These are phyloP conservation scores for Neodiprion fabricii DNA, from an alignment of 1,140 invertebrate genomes.

Conservation along the genomic window DNA sequence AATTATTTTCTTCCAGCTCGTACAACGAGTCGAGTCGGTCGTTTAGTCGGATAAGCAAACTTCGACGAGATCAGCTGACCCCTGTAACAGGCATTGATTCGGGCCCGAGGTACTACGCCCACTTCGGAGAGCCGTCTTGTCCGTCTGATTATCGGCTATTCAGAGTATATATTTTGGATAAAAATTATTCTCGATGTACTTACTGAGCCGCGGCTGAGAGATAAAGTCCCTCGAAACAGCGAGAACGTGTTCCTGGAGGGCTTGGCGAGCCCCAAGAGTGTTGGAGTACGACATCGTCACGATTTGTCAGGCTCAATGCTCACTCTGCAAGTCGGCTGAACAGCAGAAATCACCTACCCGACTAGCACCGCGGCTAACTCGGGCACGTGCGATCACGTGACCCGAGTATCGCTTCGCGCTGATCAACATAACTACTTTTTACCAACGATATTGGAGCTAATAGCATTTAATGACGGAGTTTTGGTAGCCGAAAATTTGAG, in stretches of 20 bases:
- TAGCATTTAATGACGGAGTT: background rate
- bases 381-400: slow-evolving; percentile 59
- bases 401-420: slow-evolving; percentile 28
- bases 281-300: slow-evolving; percentile 50
- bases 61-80: slow-evolving; percentile 51
- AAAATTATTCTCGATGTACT: slow-evolving; percentile 61
- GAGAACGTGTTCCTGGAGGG: slow-evolving; percentile 81
- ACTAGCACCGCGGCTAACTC: slow-evolving; percentile 29
- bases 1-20: background rate
- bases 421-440: background rate
- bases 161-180: slow-evolving; percentile 21
- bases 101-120: slow-evolving; percentile 57
- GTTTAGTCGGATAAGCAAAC: background rate
- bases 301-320: slow-evolving; percentile 24
- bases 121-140: slow-evolving; percentile 24
- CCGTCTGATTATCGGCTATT: slow-evolving; percentile 6
- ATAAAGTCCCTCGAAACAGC: slow-evolving; percentile 96
- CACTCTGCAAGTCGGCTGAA: slow-evolving; percentile 29
- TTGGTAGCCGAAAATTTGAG: background rate
- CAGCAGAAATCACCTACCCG: slow-evolving; percentile 22
- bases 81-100: slow-evolving; percentile 19
- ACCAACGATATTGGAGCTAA: no score
- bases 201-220: slow-evolving; percentile 96
- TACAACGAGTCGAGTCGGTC: no score
- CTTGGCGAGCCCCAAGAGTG: slow-evolving; percentile 63